Evolutionary conservation across 37 sponge, comb jelly and placozoan genomes (phyloP).

Genomic region (Aplysina aerophoba): DNA sequence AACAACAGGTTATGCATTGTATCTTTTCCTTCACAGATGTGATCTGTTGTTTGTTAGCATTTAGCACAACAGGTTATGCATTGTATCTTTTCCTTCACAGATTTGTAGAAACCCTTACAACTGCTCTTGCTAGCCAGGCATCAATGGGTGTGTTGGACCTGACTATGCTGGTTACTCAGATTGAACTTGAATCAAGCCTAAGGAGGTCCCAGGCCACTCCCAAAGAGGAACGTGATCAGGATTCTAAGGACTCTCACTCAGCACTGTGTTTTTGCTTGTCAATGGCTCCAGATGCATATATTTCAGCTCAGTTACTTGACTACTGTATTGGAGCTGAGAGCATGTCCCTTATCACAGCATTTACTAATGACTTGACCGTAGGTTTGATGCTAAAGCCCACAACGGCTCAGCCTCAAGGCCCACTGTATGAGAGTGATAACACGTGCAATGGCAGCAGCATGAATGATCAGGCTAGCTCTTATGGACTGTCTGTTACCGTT

Average conservation of each 20-base stretch:
- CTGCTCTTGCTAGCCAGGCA: slow-evolving; percentile 16
- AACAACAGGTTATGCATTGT: too few species aligned
- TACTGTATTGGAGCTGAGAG: too few species aligned
- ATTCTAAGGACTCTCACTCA: background rate
- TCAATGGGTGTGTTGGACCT: background rate
- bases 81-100: background rate
- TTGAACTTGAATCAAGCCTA: background rate
- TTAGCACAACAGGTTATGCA: too few species aligned
- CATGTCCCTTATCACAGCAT: too few species aligned
- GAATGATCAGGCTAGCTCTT: background rate
- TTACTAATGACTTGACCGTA: too few species aligned
- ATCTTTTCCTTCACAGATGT: background rate
- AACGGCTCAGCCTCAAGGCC: too few species aligned
- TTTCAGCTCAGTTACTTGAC: background rate
- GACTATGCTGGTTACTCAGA: background rate
- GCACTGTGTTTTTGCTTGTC: background rate
- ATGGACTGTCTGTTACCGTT: background rate
- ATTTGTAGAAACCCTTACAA: background rate
- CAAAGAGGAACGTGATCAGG: too few species aligned
- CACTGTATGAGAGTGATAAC: too few species aligned
- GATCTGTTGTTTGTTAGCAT: too few species aligned
- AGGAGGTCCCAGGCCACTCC: background rate
- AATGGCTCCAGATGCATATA: background rate
- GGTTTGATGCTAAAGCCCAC: too few species aligned
- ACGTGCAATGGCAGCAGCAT: background rate